phyloP scores from a whole-genome alignment of 2,888 invertebrate genomes.

The Drosophila cracens region DNA sequence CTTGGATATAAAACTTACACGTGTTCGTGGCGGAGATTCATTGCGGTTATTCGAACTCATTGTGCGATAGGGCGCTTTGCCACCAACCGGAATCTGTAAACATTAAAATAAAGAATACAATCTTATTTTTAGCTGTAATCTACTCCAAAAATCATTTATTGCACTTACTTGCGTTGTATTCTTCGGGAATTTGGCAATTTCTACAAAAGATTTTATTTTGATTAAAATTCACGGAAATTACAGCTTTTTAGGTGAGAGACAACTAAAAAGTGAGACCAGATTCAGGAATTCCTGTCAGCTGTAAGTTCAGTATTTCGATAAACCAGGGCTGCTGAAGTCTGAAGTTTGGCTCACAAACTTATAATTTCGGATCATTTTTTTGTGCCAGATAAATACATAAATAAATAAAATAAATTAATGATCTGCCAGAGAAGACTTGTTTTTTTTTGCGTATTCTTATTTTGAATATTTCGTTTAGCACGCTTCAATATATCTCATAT shows the following conservation, averaged over 20 bases:
- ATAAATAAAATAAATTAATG: too few species aligned
- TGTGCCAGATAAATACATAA: not conserved
- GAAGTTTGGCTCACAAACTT: too few species aligned
- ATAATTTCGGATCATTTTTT: not conserved
- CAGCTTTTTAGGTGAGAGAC: not conserved
- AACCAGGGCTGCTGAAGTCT: not conserved
- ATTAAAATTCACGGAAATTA: not conserved
- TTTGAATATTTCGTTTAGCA: too few species aligned
- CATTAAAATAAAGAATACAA: not conserved
- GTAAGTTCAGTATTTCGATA: not conserved
- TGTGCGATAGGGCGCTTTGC: not conserved
- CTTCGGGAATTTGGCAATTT: not conserved
- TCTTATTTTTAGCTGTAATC: not conserved
- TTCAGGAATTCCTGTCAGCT: not conserved
- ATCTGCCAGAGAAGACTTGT: not conserved
- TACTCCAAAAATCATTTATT: not conserved
- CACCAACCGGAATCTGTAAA: not conserved
- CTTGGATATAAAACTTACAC: conserved; percentile 10
- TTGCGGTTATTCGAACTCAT: not conserved
- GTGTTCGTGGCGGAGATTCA: not conserved
- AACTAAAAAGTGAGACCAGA: not conserved
- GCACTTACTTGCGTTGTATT: not conserved
- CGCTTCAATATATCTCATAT: too few species aligned
- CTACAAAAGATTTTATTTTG: not conserved
- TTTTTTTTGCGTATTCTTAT: too few species aligned